These are phyloP conservation scores for Acrocephalus arundinaceus DNA, from an alignment of 2,113 vertebrate genomes.

Conservation along the genomic window DNA sequence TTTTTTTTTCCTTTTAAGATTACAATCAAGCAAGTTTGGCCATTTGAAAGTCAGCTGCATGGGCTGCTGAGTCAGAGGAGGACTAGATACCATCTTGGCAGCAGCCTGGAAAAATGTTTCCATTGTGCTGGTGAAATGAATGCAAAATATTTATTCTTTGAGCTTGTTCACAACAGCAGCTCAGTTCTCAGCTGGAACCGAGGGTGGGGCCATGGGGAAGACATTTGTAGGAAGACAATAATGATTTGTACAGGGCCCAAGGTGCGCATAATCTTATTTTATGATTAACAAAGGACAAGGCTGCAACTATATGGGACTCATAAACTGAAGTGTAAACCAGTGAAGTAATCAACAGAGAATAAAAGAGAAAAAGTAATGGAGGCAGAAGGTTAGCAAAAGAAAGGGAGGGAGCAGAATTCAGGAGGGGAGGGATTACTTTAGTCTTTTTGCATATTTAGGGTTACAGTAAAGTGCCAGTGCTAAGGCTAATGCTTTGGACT, in stretches of 20 bases:
- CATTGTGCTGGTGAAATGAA: constrained; percentile 48
- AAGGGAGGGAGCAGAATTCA: background rate
- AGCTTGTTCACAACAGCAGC: constrained; percentile 53
- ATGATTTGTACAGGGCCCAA: background rate
- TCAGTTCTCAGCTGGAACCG: constrained; percentile 31
- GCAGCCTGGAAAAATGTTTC: constrained; percentile 41
- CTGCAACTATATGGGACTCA: background rate
- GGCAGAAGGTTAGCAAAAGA: background rate
- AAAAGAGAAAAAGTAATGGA: background rate
- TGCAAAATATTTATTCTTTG: constrained; percentile 45
- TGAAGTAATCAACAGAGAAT: background rate
- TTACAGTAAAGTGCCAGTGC: background rate
- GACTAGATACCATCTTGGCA: constrained; percentile 31
- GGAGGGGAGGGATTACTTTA: background rate
- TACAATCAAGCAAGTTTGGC: constrained; percentile 25
- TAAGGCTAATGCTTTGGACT: background rate
- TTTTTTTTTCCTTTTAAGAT: background rate
- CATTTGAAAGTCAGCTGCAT: constrained; percentile 55
- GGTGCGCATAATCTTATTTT: background rate
- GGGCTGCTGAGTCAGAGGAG: constrained; percentile 37
- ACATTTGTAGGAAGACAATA: background rate
- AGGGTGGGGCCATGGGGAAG: constrained; percentile 2
- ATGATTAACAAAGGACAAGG: constrained; percentile 9
- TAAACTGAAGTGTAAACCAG: background rate
- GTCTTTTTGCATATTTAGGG: background rate